Evolutionary conservation across 2,797 vertebrate species (phyloP).

Genomic region (Megalops cyprinoides): DNA sequence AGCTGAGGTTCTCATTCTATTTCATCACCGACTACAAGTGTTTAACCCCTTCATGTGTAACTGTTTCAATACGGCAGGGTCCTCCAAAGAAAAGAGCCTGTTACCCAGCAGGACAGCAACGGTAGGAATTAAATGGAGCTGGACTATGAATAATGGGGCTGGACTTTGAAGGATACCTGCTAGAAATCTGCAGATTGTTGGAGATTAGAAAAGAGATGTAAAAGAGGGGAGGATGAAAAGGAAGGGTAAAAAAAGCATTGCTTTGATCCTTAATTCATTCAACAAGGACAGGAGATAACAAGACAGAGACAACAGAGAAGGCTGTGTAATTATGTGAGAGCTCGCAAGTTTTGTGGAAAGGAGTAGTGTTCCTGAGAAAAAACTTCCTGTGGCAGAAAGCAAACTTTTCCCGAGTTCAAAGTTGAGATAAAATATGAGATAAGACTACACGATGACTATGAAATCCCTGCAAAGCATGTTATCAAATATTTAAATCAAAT

Average conservation of each 20-base stretch:
- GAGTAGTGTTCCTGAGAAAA: too few relatives aligned
- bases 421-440: background rate
- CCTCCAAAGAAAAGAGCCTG: too few relatives aligned
- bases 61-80: too few relatives aligned
- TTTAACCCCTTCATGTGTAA: too few relatives aligned
- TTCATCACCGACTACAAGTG: too few relatives aligned
- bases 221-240: background rate
- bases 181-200: background rate
- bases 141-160: too few relatives aligned
- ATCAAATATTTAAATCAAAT: background rate
- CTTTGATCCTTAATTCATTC: conserved; percentile 3
- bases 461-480: background rate
- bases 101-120: too few relatives aligned
- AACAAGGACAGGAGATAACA: background rate
- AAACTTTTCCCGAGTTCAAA: background rate
- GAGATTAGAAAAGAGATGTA: background rate
- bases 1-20: too few relatives aligned
- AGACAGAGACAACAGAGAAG: background rate
- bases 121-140: too few relatives aligned
- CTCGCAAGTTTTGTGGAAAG: too few relatives aligned
- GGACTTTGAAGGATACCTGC: background rate
- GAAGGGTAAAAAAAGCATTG: background rate
- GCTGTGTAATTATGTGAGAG: too few relatives aligned
- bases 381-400: too few relatives aligned
- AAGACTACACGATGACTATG: background rate